phyloP scores from a whole-genome alignment of 2,113 vertebrate species.

The Pseudonaja textilis region DNA sequence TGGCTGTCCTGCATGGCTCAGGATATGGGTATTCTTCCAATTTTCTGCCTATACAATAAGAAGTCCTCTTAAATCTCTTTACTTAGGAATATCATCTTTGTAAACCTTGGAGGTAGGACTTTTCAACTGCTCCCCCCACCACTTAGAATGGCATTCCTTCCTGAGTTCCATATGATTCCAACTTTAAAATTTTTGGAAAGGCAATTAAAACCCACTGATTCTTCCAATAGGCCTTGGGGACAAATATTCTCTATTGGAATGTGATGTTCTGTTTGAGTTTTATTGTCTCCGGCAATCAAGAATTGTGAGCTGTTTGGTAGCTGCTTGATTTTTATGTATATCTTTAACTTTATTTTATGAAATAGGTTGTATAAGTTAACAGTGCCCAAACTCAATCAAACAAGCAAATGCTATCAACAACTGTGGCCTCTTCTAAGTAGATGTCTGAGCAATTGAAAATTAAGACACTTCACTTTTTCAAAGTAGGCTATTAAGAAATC shows the following conservation, averaged over 20 bases:
- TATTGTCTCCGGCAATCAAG: neutral
- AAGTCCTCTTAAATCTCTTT: neutral
- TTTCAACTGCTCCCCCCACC: neutral
- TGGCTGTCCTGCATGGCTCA: neutral
- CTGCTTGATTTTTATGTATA: neutral
- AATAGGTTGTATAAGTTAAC: neutral
- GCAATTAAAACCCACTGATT: neutral
- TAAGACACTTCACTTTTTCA: neutral
- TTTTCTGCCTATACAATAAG: neutral
- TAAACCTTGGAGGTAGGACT: neutral
- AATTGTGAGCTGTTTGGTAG: neutral
- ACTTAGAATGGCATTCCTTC: neutral
- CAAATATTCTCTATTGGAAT: neutral
- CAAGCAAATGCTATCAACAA: neutral
- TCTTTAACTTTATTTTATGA: neutral
- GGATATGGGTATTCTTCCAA: neutral
- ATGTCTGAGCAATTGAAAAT: neutral
- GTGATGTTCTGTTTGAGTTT: neutral
- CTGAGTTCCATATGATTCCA: neutral
- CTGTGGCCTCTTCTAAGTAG: neutral
- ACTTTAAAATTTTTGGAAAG: neutral
- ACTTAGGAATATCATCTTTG: neutral
- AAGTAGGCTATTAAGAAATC: neutral
- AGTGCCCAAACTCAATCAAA: neutral
- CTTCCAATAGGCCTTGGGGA: neutral